Percentiles rank a stretch among this genome's conserved stretches.
phyloP scores from a whole-genome alignment of 2,113 vertebrate species.

The Eleginops maclovinus region DNA sequence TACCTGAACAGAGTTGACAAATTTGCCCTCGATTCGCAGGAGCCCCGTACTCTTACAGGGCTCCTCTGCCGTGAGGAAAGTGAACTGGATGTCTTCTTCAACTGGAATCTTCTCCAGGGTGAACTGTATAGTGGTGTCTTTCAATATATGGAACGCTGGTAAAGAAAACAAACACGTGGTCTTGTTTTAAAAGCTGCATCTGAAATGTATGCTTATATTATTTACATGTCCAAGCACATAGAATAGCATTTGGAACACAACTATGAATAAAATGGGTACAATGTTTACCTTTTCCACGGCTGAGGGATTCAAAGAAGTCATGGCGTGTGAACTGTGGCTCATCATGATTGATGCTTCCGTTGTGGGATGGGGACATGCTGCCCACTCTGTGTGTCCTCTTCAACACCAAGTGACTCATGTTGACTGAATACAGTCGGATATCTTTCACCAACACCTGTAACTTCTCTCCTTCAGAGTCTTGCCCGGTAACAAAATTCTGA shows the following conservation, averaged over 20 bases:
- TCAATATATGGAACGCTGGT: constrained; percentile 96
- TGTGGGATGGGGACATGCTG: constrained; percentile 59
- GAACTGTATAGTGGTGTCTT: constrained; percentile 95
- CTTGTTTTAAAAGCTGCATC: neutral
- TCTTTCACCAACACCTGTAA: constrained; percentile 95
- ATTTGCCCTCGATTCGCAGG: constrained; percentile 93
- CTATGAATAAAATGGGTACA: neutral
- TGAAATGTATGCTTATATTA: neutral
- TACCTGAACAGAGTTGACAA: constrained; percentile 96
- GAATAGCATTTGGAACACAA: neutral
- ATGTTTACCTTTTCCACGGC: constrained; percentile 90
- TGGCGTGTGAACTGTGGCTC: constrained; percentile 93
- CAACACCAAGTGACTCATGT: constrained; percentile 85
- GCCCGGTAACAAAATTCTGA: constrained; percentile 91
- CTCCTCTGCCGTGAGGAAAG: constrained; percentile 85
- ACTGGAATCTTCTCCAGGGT: constrained; percentile 91
- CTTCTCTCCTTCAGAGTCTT: constrained; percentile 88
- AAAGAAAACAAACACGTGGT: constrained; percentile 27
- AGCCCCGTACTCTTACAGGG: constrained; percentile 85
- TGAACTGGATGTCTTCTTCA: constrained; percentile 83
- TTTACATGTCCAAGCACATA: neutral
- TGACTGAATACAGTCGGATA: constrained; percentile 95
- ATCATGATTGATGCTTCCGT: constrained; percentile 77
- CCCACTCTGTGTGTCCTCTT: constrained; percentile 63
- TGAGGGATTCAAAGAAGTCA: constrained; percentile 95